Evolutionary conservation across 1,140 invertebrate genomes (phyloP), one percentile per base, ranked within the genome.

Genomic region (Planococcus citri): DNA sequence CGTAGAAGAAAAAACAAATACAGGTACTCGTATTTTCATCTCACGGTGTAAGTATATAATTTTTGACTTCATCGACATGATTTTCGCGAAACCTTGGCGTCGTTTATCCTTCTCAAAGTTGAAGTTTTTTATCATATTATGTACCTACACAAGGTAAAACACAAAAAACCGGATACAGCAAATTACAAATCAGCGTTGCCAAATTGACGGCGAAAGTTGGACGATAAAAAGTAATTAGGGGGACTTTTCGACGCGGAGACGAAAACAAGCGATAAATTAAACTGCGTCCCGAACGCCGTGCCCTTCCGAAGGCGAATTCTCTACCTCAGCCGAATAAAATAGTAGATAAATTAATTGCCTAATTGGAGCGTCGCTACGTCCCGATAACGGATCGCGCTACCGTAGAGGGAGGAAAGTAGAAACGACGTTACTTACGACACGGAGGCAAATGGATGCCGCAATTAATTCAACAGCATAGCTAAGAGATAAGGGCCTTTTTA

Each of bases 341-440:
- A 51, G 41, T 51, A 51, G 41, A 51, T 51, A 51, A 51, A 51
- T 51, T 51, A 51, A 51, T 51, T 51, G 41, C 41, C 41, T 51
- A 51, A 51, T 51, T 51, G 41, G 41, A 51, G 41, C 41, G 41
- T 51, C 41, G 41, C 41, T 51, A 51, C 41, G 41, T 51, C 41
- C 41, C 41, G 41, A 51, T 51, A 51, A 51, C 41, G 41, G 41
- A 51, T 51, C 41, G 41, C 41, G n/a, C 29, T 12, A 33, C 3
- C 6, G n/a, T 3, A 51, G 6, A 17, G 17, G 41, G 41, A n/a
- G 41, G 6, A 6, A 33, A 51, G 41, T 14, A 51, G n/a, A 20
- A 51, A 20, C 41, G 41, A 20, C 41, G 41, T 51, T 51, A 51
- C 41, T 51, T 51, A 51, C 41, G 41, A 51, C n/a, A n/a, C 41